Percentiles rank a stretch among this genome's conserved stretches.
These are phyloP conservation scores for Eueremaeus valkanovi DNA, from an alignment of 2,888 invertebrate species.

Conservation along the genomic window DNA sequence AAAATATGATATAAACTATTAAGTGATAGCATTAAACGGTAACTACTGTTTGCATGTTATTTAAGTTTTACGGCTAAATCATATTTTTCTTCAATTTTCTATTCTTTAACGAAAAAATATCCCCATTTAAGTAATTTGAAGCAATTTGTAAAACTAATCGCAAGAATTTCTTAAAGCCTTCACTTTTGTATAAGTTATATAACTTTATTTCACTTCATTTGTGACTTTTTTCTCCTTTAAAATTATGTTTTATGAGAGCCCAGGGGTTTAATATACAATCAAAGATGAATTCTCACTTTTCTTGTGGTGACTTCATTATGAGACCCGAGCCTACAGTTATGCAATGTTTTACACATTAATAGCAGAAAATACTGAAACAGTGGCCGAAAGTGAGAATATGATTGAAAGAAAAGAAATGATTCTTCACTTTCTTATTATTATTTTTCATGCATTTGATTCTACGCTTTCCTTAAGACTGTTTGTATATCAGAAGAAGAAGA, in stretches of 20 bases:
- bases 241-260: neutral
- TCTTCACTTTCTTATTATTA: neutral
- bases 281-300: neutral
- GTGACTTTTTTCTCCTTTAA: too few relatives aligned
- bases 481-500: too few relatives aligned
- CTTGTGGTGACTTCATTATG: neutral
- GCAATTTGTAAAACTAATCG: constrained; percentile 11
- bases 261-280: neutral
- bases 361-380: neutral
- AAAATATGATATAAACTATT: neutral
- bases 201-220: too few relatives aligned
- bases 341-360: neutral
- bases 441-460: neutral
- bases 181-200: neutral
- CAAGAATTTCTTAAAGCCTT: neutral
- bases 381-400: neutral
- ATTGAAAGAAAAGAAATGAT: neutral
- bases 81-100: too few relatives aligned
- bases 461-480: neutral
- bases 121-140: constrained; percentile 8
- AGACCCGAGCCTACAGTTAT: neutral
- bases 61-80: neutral
- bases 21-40: neutral
- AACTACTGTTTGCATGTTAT: constrained; percentile 2
- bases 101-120: neutral